phyloP scores from a whole-genome alignment of 2,797 vertebrate species.

The Garrulus glandarius region DNA sequence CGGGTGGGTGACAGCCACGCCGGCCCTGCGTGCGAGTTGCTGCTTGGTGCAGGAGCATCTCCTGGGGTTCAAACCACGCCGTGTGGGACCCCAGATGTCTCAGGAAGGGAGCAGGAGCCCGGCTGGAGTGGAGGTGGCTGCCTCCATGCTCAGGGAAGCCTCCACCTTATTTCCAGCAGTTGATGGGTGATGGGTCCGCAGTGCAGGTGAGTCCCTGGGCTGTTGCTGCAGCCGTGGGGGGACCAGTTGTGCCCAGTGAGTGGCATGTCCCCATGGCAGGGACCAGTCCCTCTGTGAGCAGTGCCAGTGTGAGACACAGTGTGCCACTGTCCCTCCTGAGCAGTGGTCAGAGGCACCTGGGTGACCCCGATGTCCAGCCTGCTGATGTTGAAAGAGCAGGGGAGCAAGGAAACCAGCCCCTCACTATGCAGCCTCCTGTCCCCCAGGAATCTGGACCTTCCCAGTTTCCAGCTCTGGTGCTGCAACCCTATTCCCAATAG shows the following conservation, averaged over 20 bases:
- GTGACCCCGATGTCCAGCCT: rapidly evolving
- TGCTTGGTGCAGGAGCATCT: not conserved
- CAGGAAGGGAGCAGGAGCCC: not conserved
- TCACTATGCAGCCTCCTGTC: rapidly evolving
- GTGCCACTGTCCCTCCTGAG: not conserved
- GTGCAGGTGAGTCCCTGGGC: rapidly evolving
- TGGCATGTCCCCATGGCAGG: not conserved
- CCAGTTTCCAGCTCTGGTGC: not conserved
- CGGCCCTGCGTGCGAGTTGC: not conserved
- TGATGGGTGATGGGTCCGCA: not conserved
- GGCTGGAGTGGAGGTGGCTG: not conserved
- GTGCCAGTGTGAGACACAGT: not conserved
- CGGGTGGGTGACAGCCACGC: not conserved
- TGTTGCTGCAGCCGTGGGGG: not conserved
- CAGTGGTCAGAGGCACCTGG: not conserved
- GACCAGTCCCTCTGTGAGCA: not conserved
- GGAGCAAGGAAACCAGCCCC: not conserved
- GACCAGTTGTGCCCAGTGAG: rapidly evolving
- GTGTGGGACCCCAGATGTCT: not conserved
- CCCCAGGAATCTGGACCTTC: not conserved
- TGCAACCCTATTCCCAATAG: not conserved
- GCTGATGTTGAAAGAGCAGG: not conserved
- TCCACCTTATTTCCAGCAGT: not conserved
- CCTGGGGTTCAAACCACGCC: rapidly evolving
- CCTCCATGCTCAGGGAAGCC: not conserved